Base-by-base conservation (phyloP, 1,140 invertebrate genomes). In the Parasteatoda tepidariorum region DNA sequence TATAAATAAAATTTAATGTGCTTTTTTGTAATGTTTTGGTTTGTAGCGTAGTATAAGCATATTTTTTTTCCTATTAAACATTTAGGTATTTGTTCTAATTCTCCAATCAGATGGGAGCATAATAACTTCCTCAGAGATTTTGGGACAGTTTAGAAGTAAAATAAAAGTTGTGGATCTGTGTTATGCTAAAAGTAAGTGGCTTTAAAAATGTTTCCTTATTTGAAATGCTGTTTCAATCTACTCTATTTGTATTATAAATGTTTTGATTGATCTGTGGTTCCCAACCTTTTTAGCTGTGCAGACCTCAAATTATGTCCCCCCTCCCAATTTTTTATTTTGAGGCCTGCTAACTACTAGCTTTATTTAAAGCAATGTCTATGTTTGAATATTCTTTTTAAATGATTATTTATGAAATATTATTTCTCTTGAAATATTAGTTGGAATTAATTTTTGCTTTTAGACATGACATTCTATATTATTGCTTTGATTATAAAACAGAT, bases 131-230 rank as follows among this genome's bases (percentile, higher is more conserved):
- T 82, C 86, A 34, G 92, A 96, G 87, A 94, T 93, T 87, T 90
- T 97, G 7, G 93, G 93, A 0, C 91, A 92, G 28, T 92, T 92
- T 0, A 90, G 95, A 54, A 93, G 93, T 82, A 92, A 93, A 83
- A 92, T 97, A 61, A 92, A 93, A 30, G 91, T 92, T 26, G 94
- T 94, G 9, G 93, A 94, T 88, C 91, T 95, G 38, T 93, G 92
- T 86, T 93, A 93, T 87, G 92, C 92, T 71, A 94, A 94, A 91
- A 93, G 92, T 93, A 90, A 86, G 86, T 54, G 0, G 3, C 18
- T 48, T 13, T 48, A 48, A 48, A 48, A 13, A 13, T 13, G 9
- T 48, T 48, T 48, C 9, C 38, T 48, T 0, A 1, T 48, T 13
- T 13, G 18, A 48, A 2, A 13, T 48, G 9, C 18, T 48, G 38